These are phyloP conservation scores for Climacteris rufus DNA, from an alignment of 2,113 vertebrate genomes.

Conservation along the genomic window DNA sequence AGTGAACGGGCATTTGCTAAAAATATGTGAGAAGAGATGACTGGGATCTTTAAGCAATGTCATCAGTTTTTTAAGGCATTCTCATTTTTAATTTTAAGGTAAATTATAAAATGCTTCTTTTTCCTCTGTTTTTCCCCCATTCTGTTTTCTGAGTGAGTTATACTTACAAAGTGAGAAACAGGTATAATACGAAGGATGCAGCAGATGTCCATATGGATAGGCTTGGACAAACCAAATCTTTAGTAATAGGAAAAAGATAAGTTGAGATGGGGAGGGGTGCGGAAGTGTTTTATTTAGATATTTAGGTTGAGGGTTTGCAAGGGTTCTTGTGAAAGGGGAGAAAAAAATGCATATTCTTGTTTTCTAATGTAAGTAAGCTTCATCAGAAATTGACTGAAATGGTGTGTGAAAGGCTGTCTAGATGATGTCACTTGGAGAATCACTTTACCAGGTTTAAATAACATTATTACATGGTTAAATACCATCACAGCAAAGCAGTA, in stretches of 20 bases:
- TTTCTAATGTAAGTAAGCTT: not conserved
- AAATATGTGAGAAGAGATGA: not conserved
- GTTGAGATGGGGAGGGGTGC: accelerated
- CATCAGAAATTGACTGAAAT: not conserved
- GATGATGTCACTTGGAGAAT: not conserved
- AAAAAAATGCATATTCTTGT: not conserved
- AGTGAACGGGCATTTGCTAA: not conserved
- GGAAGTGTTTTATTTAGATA: not conserved
- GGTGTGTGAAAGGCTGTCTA: not conserved
- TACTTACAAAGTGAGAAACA: not conserved
- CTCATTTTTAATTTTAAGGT: not conserved
- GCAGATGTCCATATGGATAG: not conserved
- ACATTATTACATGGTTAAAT: not conserved
- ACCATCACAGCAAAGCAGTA: not conserved
- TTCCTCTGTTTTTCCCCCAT: accelerated
- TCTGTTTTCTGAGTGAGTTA: not conserved
- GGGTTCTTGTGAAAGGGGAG: not conserved
- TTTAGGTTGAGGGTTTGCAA: not conserved
- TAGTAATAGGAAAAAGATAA: not conserved
- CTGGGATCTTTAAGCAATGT: not conserved
- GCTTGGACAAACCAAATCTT: not conserved
- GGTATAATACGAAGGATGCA: not conserved
- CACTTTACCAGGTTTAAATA: not conserved
- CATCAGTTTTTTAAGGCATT: not conserved
- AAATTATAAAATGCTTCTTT: not conserved